Evolutionary conservation across 1,140 invertebrate genomes (phyloP).

Genomic region (Platyscapa corneri): DNA sequence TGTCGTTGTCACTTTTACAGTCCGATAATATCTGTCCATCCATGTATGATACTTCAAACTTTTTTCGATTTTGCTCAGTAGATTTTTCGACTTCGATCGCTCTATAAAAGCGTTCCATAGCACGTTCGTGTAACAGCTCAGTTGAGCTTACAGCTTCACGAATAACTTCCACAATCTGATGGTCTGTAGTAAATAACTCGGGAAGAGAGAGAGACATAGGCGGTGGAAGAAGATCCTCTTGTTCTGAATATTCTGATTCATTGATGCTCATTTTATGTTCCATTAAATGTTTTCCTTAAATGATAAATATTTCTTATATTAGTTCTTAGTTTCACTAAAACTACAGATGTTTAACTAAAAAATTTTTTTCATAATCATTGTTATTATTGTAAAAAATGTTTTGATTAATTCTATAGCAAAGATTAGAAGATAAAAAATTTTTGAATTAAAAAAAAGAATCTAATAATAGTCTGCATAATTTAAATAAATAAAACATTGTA

Average conservation of each 20-base stretch:
- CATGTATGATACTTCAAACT: constrained; percentile 65
- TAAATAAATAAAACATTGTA: no score
- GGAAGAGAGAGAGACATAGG: constrained; percentile 87
- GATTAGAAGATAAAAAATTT: no score
- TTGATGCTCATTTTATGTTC: neutral
- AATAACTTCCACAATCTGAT: constrained; percentile 70
- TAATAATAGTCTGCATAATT: no score
- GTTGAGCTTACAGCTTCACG: constrained; percentile 86
- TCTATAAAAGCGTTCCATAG: constrained; percentile 86
- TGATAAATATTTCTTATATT: no score
- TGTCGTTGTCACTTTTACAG: constrained; percentile 55
- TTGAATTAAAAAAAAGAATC: no score
- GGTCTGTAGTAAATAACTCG: constrained; percentile 78
- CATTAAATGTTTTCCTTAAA: neutral
- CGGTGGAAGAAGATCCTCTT: constrained; percentile 79
- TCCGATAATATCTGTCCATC: constrained; percentile 50
- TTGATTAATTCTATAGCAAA: no score
- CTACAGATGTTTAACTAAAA: no score
- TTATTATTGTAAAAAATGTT: no score
- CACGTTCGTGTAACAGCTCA: constrained; percentile 85
- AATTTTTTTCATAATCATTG: no score
- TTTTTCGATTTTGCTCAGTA: constrained; percentile 62
- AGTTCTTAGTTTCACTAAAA: no score
- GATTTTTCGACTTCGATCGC: constrained; percentile 83
- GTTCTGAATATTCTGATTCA: constrained; percentile 4